These are phyloP conservation scores for Macrochelys suwanniensis DNA, from an alignment of 2,797 vertebrate species.

Conservation along the genomic window DNA sequence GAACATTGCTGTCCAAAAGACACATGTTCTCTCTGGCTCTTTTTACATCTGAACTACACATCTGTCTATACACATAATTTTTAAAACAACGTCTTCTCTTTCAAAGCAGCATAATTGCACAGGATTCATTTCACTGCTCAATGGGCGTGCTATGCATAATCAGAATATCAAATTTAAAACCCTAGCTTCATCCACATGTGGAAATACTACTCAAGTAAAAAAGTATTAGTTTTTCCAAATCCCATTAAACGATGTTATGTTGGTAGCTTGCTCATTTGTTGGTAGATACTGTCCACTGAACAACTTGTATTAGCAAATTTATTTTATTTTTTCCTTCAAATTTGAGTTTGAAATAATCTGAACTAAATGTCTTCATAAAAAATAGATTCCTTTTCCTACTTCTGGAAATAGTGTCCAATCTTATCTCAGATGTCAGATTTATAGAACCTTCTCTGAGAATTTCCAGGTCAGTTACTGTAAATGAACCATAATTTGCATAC, in stretches of 20 bases:
- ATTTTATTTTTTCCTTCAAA: neutral
- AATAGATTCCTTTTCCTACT: neutral
- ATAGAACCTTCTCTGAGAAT: neutral
- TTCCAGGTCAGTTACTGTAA: neutral
- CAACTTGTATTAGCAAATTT: neutral
- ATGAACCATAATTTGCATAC: neutral
- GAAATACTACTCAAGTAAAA: conserved; percentile 15
- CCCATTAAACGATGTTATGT: neutral
- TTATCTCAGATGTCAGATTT: neutral
- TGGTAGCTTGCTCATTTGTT: neutral
- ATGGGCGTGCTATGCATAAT: neutral
- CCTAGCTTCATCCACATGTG: neutral
- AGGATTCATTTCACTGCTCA: neutral
- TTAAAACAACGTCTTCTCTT: neutral
- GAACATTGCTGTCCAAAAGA: neutral
- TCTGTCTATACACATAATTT: neutral
- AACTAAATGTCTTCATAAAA: neutral
- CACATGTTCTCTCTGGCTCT: neutral
- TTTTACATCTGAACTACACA: neutral
- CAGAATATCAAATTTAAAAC: neutral
- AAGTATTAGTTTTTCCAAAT: neutral
- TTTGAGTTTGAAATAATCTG: neutral
- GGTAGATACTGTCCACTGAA: neutral
- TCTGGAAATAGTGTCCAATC: neutral
- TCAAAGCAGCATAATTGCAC: neutral